These are phyloP conservation scores for Sarcophaga variegata DNA, from an alignment of 2,888 invertebrate genomes.

Conservation along the genomic window DNA sequence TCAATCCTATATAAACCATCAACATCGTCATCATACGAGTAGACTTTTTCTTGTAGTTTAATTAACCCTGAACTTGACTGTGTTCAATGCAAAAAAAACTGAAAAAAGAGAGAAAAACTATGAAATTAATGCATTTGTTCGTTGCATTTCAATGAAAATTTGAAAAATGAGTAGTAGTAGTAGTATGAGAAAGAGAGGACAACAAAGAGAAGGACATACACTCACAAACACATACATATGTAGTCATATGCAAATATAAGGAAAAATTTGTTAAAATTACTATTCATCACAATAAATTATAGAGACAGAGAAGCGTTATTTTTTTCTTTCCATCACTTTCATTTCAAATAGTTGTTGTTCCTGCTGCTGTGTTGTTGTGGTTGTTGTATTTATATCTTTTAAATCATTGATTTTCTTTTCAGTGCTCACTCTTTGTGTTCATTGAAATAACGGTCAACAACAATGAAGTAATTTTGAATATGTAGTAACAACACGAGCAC, in stretches of 20 bases:
- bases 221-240: neutral
- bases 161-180: too few relatives aligned
- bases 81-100: conserved; percentile 25
- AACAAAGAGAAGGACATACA: neutral
- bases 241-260: neutral
- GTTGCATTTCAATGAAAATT: conserved; percentile 40
- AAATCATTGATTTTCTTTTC: neutral
- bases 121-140: neutral
- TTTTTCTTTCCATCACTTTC: too few relatives aligned
- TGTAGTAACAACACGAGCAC: neutral
- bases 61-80: conserved; percentile 69
- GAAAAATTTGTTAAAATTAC: neutral
- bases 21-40: conserved; percentile 22
- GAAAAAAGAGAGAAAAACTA: too few relatives aligned
- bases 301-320: too few relatives aligned
- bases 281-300: neutral
- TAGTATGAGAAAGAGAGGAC: neutral
- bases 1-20: neutral
- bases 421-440: neutral
- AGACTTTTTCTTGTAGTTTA: conserved; percentile 44
- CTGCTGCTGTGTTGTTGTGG: too few relatives aligned
- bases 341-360: too few relatives aligned
- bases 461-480: neutral
- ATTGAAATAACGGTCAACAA: neutral
- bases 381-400: neutral